A percentile compares a stretch with the other conserved stretches of the same genome.
These are phyloP conservation scores for Spea bombifrons DNA, from an alignment of 2,113 vertebrate genomes.

Conservation along the genomic window DNA sequence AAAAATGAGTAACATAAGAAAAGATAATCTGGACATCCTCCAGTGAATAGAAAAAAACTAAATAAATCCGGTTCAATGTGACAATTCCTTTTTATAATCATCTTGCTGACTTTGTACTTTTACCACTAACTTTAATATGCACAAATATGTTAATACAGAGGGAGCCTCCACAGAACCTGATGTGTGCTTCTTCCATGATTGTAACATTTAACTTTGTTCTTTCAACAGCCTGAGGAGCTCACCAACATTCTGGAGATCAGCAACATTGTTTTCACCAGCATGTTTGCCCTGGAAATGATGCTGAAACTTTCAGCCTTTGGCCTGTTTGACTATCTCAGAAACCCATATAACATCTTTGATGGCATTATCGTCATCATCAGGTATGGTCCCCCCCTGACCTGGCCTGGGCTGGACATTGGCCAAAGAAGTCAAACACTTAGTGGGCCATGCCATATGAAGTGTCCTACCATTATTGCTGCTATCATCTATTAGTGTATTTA, in stretches of 20 bases:
- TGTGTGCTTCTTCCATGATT: background rate
- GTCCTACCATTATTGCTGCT: too few species aligned
- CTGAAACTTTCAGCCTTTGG: constrained; percentile 92
- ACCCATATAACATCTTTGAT: constrained; percentile 95
- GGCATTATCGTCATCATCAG: constrained; percentile 97
- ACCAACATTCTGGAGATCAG: constrained; percentile 96
- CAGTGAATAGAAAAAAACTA: too few species aligned
- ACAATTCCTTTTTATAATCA: too few species aligned
- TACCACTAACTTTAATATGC: background rate
- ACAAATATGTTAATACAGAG: background rate
- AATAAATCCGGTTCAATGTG: too few species aligned
- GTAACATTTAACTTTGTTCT: background rate
- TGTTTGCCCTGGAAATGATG: constrained; percentile 98
- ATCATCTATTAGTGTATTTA: too few species aligned
- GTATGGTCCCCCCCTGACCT: constrained; percentile 56
- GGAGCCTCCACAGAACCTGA: background rate
- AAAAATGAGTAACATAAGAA: too few species aligned
- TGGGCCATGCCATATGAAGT: too few species aligned
- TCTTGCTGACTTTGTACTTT: too few species aligned
- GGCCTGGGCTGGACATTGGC: too few species aligned
- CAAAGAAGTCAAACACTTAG: too few species aligned
- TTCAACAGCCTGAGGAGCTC: constrained; percentile 86
- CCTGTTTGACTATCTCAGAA: constrained; percentile 88
- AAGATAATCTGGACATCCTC: too few species aligned
- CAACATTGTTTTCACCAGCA: constrained; percentile 97